Percentiles rank a stretch among this genome's conserved stretches.
Conservation (phyloP, 2,113 vertebrate species). For the Hymenochirus boettgeri region DNA sequence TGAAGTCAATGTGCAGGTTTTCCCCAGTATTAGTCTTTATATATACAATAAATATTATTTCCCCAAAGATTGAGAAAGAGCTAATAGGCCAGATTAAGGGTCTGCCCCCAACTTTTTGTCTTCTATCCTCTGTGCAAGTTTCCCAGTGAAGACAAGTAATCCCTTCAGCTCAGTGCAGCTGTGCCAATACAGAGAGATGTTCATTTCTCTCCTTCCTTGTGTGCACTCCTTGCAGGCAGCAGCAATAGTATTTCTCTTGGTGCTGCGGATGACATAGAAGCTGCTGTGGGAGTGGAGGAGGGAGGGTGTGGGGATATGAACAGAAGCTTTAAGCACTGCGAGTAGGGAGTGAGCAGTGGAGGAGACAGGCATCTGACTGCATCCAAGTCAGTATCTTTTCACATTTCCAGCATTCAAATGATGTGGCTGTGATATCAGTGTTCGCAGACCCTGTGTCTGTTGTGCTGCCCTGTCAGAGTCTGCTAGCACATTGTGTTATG, state of each 20-base stretch:
- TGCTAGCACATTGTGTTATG: too few species aligned
- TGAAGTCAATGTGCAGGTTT: neutral
- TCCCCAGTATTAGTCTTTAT: constrained; percentile 17
- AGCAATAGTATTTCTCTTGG: constrained; percentile 27
- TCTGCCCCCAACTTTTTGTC: constrained; percentile 16
- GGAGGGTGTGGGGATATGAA: constrained; percentile 16
- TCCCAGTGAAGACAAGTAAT: neutral
- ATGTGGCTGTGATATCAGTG: too few species aligned
- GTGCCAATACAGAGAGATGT: constrained; percentile 14
- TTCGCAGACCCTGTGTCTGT: too few species aligned
- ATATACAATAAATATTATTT: constrained; percentile 3
- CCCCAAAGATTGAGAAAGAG: neutral
- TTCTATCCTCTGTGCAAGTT: constrained; percentile 15
- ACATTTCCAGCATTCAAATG: too few species aligned
- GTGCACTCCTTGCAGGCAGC: constrained; percentile 31
- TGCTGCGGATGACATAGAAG: constrained; percentile 37
- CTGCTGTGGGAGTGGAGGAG: constrained; percentile 38
- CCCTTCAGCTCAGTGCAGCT: neutral
- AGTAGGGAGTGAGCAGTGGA: constrained; percentile 23
- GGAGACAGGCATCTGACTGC: constrained; percentile 16
- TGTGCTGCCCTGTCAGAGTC: too few species aligned
- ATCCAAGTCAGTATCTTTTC: constrained; percentile 6
- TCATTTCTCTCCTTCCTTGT: constrained; percentile 28
- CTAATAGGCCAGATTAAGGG: neutral
- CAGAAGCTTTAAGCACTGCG: constrained; percentile 32